Evolutionary conservation across 2,113 vertebrate species (phyloP).

Genomic region (Rousettus leschenaultii): DNA sequence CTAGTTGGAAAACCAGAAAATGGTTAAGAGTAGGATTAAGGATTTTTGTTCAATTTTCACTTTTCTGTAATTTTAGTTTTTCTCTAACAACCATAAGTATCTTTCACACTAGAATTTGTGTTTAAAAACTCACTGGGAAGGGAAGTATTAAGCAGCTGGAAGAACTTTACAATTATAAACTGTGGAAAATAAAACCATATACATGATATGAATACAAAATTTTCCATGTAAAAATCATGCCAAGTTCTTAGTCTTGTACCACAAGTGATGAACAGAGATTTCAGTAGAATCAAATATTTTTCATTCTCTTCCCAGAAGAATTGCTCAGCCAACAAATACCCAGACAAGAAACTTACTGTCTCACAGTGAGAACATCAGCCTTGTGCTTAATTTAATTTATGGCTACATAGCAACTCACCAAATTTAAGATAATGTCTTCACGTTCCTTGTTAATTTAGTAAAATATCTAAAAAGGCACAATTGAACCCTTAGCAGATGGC

Average conservation of each 20-base stretch:
- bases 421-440: constrained; percentile 48
- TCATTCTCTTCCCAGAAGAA: constrained; percentile 20
- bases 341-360: neutral
- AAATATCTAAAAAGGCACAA: neutral
- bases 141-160: neutral
- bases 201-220: neutral
- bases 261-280: neutral
- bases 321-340: neutral
- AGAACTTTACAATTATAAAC: neutral
- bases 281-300: neutral
- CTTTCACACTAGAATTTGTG: neutral
- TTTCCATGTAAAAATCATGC: neutral
- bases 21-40: neutral
- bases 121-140: neutral
- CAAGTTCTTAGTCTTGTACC: neutral
- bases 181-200: neutral
- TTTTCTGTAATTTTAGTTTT: constrained; percentile 10
- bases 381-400: constrained; percentile 48
- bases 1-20: neutral
- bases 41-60: neutral
- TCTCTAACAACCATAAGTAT: neutral
- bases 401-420: constrained; percentile 33
- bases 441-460: constrained; percentile 36
- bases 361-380: neutral
- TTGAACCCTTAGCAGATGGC: constrained; percentile 55